Conservation (phyloP, 2,888 invertebrate species). For the Xestobium rufovillosum region DNA sequence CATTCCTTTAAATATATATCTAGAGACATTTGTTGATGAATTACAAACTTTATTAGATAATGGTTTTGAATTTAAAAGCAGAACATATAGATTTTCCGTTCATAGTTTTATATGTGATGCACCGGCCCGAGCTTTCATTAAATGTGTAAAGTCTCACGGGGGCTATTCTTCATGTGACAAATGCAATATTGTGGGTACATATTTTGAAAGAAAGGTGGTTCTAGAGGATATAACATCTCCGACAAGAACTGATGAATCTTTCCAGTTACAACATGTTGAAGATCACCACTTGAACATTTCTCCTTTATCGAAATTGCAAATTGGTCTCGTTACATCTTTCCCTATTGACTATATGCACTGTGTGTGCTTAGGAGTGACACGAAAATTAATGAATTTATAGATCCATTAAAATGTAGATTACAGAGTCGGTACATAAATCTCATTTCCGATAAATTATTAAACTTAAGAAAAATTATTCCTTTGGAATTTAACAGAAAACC, state of each 20-base stretch:
- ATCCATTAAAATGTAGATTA: constrained; percentile 6
- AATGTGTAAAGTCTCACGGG: constrained; percentile 10
- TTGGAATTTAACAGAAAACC: constrained; percentile 23
- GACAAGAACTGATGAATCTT: constrained; percentile 11
- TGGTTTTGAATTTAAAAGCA: constrained; percentile 5
- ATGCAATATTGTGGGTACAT: constrained; percentile 10
- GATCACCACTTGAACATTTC: constrained; percentile 15
- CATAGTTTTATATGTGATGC: constrained; percentile 12
- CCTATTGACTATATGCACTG: constrained; percentile 1
- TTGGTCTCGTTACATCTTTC: not conserved
- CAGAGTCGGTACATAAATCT: constrained; percentile 9
- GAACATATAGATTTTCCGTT: not conserved
- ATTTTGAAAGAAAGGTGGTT: constrained; percentile 10
- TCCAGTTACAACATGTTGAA: constrained; percentile 4
- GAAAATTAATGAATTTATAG: not conserved
- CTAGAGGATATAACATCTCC: constrained; percentile 10
- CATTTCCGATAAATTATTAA: constrained; percentile 15
- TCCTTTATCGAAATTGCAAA: constrained; percentile 5
- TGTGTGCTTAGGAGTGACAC: not conserved
- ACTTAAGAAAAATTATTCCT: constrained; percentile 18
- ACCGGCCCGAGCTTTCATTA: constrained; percentile 9
- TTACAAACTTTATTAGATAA: constrained; percentile 3
- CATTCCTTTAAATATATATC: constrained; percentile 6
- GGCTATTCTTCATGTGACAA: constrained; percentile 15
- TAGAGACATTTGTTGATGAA: constrained; percentile 8